phyloP scores from a whole-genome alignment of 2,113 vertebrate species.

The Plecturocebus donacophilus region DNA sequence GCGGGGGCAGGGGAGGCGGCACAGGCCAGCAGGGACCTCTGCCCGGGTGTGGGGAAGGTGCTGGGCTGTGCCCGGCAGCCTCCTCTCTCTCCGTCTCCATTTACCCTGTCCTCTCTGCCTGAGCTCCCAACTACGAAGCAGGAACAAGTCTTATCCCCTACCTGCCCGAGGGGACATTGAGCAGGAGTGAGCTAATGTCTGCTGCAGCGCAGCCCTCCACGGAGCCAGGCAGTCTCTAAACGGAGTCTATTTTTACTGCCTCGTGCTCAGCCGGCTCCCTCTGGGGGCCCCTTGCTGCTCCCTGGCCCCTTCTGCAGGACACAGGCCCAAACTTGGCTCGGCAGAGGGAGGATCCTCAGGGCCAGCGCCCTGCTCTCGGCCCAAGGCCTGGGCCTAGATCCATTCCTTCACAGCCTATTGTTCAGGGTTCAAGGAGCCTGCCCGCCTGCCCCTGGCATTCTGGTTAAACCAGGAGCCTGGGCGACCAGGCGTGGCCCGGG shows the following conservation, averaged over 20 bases:
- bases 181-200: conserved; percentile 70
- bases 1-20: too few relatives aligned
- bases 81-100: neutral
- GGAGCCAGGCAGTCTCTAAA: neutral
- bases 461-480: conserved; percentile 86
- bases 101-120: neutral
- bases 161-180: conserved; percentile 71
- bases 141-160: conserved; percentile 63
- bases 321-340: neutral
- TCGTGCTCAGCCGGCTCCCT: neutral
- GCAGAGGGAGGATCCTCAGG: neutral
- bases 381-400: conserved; percentile 79
- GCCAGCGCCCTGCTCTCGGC: neutral
- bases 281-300: neutral
- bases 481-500: conserved; percentile 80
- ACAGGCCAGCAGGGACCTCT: neutral
- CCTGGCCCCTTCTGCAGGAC: neutral
- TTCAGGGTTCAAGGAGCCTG: conserved; percentile 85
- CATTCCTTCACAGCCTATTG: conserved; percentile 83
- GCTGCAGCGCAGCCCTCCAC: neutral
- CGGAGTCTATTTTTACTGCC: conserved; percentile 21
- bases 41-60: neutral
- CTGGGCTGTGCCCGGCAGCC: neutral
- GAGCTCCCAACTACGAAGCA: conserved; percentile 32
- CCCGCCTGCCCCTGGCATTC: conserved; percentile 81